Conservation (phyloP, 2,888 invertebrate species). For the Pammene fasciana region DNA sequence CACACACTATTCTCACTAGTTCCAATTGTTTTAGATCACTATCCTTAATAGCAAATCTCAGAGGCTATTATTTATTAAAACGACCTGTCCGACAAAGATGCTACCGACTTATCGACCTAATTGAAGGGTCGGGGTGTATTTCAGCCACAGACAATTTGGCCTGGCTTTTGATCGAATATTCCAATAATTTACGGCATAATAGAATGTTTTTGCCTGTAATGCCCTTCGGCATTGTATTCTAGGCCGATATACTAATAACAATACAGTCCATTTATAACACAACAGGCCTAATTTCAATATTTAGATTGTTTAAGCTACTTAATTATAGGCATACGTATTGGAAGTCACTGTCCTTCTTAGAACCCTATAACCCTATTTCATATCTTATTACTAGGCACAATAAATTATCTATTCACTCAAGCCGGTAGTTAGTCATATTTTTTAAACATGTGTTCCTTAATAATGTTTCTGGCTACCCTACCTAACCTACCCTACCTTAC, state of each 20-base stretch:
- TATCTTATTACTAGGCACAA: background rate
- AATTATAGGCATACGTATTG: background rate
- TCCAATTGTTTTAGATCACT: constrained; percentile 6
- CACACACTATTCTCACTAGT: background rate
- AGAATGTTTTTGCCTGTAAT: constrained; percentile 35
- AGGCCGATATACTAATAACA: constrained; percentile 14
- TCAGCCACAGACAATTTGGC: constrained; percentile 31
- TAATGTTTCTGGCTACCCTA: too few relatives aligned
- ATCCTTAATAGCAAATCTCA: constrained; percentile 19
- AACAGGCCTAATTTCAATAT: constrained; percentile 20
- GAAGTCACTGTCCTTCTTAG: too few relatives aligned
- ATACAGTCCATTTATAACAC: constrained; percentile 24
- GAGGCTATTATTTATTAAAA: constrained; percentile 34
- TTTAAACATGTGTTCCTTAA: too few relatives aligned
- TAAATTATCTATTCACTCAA: too few relatives aligned
- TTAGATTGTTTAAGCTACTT: constrained; percentile 1
- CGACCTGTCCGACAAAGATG: constrained; percentile 31
- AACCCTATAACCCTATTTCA: too few relatives aligned
- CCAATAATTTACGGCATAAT: constrained; percentile 34
- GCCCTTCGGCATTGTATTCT: constrained; percentile 26
- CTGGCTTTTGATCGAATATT: constrained; percentile 36
- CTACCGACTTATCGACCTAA: constrained; percentile 28
- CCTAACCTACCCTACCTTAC: too few relatives aligned
- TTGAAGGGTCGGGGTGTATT: constrained; percentile 29
- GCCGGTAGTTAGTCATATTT: too few relatives aligned